Conservation (phyloP, 2,797 vertebrate genomes). For the Hoplostethus mediterraneus region DNA sequence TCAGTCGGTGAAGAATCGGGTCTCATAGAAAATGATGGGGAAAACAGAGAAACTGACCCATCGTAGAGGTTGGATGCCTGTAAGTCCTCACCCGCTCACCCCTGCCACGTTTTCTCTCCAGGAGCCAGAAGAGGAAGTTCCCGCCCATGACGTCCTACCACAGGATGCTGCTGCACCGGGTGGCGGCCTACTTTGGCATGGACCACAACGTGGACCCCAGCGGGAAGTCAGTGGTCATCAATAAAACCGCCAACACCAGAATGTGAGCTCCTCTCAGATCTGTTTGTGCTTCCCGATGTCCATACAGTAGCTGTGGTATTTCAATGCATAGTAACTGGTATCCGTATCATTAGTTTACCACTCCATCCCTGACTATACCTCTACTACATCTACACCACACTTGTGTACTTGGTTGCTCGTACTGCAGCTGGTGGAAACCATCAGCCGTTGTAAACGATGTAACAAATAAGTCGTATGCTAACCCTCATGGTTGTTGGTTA, state of each 20-base stretch:
- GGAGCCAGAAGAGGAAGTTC: constrained; percentile 97
- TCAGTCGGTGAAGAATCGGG: too few relatives aligned
- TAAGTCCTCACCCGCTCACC: too few relatives aligned
- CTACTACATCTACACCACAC: not conserved
- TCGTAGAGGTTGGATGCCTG: too few relatives aligned
- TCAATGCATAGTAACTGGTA: too few relatives aligned
- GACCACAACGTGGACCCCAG: constrained; percentile 99
- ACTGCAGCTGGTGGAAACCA: not conserved
- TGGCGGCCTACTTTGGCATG: constrained; percentile 98
- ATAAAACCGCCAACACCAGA: constrained; percentile 98
- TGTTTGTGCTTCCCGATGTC: too few relatives aligned
- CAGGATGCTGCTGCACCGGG: constrained; percentile 97
- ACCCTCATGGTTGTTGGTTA: constrained; percentile 21
- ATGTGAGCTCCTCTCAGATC: constrained; percentile 86
- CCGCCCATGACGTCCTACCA: constrained; percentile 99
- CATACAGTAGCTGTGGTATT: too few relatives aligned
- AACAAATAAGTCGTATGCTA: constrained; percentile 10
- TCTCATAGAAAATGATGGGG: too few relatives aligned
- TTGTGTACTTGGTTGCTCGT: not conserved
- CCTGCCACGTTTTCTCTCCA: constrained; percentile 48
- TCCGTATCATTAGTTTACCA: too few relatives aligned
- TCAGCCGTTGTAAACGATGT: constrained; percentile 7
- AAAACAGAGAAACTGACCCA: too few relatives aligned
- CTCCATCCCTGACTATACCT: not conserved
- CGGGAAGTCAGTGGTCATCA: constrained; percentile 98